Conservation (phyloP, 2,888 invertebrate species). For the Cataglyphis cursor region DNA sequence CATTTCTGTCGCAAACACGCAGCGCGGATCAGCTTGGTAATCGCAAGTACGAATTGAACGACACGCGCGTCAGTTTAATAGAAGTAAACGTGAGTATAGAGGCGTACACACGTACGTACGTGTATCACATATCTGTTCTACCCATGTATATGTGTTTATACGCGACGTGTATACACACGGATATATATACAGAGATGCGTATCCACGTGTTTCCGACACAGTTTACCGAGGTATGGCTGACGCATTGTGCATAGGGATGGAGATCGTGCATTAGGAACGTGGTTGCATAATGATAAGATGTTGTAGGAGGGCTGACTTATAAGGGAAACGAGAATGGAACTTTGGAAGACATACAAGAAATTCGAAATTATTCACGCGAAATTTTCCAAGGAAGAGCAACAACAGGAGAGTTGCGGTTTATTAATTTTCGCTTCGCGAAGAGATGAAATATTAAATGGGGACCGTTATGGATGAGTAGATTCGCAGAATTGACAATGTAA, state of each 20-base stretch:
- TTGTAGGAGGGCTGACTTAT: not conserved
- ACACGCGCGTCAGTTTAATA: slow-evolving; percentile 59
- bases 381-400: not conserved
- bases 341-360: not conserved
- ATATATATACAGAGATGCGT: no score
- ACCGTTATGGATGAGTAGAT: not conserved
- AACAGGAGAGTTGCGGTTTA: not conserved
- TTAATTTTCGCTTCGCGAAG: not conserved
- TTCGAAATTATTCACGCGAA: not conserved
- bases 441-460: not conserved
- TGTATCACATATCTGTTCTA: not conserved
- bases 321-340: not conserved
- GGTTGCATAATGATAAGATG: slow-evolving; percentile 33
- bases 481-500: slow-evolving; percentile 4
- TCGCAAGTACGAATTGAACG: slow-evolving; percentile 58
- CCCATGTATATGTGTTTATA: not conserved
- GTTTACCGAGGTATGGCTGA: slow-evolving; percentile 36
- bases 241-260: slow-evolving; percentile 9
- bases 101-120: not conserved
- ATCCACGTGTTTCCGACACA: slow-evolving; percentile 31
- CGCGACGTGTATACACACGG: not conserved
- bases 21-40: slow-evolving; percentile 52
- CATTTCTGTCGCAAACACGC: slow-evolving; percentile 53
- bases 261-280: slow-evolving; percentile 32
- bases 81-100: slow-evolving; percentile 34